These are phyloP conservation scores for Falco punctatus DNA, from an alignment of 2,113 vertebrate species.

Conservation along the genomic window DNA sequence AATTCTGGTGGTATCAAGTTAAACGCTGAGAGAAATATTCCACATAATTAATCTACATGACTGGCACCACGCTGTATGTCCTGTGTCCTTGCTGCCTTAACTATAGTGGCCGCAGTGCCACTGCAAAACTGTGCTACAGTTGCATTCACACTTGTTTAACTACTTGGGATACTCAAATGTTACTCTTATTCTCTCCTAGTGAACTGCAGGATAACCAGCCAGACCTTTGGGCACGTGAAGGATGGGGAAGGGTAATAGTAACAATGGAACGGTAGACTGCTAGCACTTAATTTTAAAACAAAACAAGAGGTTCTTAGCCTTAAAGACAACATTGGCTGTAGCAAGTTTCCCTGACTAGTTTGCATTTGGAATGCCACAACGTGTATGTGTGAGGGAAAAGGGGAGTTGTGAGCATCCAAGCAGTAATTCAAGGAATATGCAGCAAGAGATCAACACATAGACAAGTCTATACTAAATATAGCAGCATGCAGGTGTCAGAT, in stretches of 20 bases:
- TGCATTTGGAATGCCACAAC: accelerated
- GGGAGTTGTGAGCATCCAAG: neutral
- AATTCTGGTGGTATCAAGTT: neutral
- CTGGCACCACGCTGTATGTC: neutral
- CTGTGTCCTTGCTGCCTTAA: neutral
- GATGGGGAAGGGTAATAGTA: neutral
- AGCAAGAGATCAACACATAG: neutral
- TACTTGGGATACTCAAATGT: neutral
- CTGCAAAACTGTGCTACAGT: neutral
- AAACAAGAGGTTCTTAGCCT: neutral
- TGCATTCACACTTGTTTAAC: neutral
- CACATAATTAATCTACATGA: neutral
- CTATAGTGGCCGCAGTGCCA: neutral
- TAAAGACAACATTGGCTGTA: neutral
- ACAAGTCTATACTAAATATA: neutral
- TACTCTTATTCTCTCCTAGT: neutral
- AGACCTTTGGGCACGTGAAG: neutral
- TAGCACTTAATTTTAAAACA: neutral
- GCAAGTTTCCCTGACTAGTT: neutral
- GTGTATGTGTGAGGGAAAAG: neutral
- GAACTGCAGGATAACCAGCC: neutral
- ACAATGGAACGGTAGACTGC: neutral
- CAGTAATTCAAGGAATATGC: neutral
- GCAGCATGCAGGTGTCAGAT: neutral
- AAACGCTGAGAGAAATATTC: neutral